Percentiles rank a stretch among this genome's conserved stretches.
These are phyloP conservation scores for Podabrus alpinus DNA, from an alignment of 2,888 invertebrate genomes.

Conservation along the genomic window DNA sequence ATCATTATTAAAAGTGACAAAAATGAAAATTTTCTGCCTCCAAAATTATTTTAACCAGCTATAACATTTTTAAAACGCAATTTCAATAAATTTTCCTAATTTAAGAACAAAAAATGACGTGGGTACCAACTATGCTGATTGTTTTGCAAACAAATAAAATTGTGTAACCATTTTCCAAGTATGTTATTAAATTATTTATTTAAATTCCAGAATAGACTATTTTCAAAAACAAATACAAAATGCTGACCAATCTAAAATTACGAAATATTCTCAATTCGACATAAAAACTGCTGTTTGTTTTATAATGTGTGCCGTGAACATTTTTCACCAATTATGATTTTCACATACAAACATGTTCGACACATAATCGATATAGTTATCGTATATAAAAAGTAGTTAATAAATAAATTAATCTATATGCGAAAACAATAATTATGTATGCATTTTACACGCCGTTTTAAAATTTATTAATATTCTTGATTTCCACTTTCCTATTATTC, in stretches of 20 bases:
- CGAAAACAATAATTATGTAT: not conserved
- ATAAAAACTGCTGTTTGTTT: not conserved
- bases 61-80: not conserved
- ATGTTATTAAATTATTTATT: not conserved
- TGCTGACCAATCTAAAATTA: not conserved
- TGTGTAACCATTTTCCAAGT: not conserved
- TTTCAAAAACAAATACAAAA: not conserved
- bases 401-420: not conserved
- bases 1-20: not conserved
- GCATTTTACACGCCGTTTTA: no score
- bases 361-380: not conserved
- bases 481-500: not conserved
- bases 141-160: not conserved
- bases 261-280: not conserved
- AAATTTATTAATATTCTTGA: no score
- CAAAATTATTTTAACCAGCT: not conserved
- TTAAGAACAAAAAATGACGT: not conserved
- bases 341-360: not conserved
- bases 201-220: not conserved
- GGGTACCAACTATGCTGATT: no score
- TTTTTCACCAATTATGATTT: not conserved
- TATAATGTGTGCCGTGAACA: not conserved
- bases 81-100: not conserved
- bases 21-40: not conserved
- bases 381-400: not conserved